A percentile compares a stretch with the other conserved stretches of the same genome.
phyloP scores from a whole-genome alignment of 2,797 vertebrate species.

The Lepus oiostolus region DNA sequence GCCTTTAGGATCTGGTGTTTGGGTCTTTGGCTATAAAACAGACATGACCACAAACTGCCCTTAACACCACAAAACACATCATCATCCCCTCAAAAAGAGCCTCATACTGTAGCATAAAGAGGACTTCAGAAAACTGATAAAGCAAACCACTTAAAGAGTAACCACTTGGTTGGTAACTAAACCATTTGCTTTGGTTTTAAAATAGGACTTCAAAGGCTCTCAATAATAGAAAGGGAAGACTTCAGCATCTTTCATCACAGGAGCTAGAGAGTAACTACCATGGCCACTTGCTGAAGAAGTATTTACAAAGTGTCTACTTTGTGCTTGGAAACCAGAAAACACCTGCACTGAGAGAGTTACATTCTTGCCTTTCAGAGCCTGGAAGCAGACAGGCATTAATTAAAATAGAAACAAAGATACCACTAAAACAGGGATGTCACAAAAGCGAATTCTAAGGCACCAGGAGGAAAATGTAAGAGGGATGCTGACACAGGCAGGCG shows the following conservation, averaged over 20 bases:
- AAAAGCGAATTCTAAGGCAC: neutral
- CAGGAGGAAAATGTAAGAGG: neutral
- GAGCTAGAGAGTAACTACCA: neutral
- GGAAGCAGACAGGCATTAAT: neutral
- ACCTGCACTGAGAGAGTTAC: neutral
- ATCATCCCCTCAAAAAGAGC: neutral
- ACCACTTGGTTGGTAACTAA: slow-evolving; percentile 8
- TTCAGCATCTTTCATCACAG: neutral
- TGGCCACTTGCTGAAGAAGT: neutral
- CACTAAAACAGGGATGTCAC: neutral
- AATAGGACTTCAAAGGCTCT: slow-evolving; percentile 50
- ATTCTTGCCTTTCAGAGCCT: neutral
- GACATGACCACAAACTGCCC: slow-evolving; percentile 37
- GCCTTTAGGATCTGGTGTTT: neutral
- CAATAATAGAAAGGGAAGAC: slow-evolving; percentile 42
- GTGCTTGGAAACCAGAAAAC: neutral
- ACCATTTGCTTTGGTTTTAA: slow-evolving; percentile 29
- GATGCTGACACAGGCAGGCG: neutral
- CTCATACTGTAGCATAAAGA: neutral
- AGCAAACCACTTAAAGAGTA: slow-evolving; percentile 31
- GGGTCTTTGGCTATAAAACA: slow-evolving; percentile 3
- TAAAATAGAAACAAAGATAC: neutral
- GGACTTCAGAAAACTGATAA: neutral
- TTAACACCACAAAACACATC: slow-evolving; percentile 43
- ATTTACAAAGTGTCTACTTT: neutral